These are phyloP conservation scores for Diceros bicornis DNA, from an alignment of 2,797 vertebrate species.

Conservation along the genomic window DNA sequence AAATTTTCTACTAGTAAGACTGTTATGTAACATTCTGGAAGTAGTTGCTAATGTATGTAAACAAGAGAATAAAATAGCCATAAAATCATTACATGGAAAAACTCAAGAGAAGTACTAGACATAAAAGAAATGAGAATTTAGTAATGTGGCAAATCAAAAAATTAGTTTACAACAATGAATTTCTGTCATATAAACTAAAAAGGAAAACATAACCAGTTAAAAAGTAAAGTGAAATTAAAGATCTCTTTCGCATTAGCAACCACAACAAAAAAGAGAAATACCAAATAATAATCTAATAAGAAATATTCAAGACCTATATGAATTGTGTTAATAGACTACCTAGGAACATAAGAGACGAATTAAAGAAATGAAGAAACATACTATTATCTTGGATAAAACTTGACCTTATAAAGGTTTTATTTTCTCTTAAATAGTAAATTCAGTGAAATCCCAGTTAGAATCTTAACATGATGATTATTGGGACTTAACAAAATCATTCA, in stretches of 20 bases:
- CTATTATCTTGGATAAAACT: background rate
- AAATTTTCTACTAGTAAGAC: background rate
- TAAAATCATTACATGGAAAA: constrained; percentile 11
- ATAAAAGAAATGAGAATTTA: constrained; percentile 31
- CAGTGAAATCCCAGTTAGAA: background rate
- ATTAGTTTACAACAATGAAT: background rate
- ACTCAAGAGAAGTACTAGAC: background rate
- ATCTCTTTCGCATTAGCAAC: background rate
- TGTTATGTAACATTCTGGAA: background rate
- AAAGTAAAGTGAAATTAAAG: constrained; percentile 29
- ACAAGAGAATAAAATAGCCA: background rate
- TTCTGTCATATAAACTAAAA: background rate
- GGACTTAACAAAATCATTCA: background rate
- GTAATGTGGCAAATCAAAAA: background rate
- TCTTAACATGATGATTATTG: background rate
- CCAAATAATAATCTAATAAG: background rate
- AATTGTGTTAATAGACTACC: constrained; percentile 25
- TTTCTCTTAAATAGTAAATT: background rate
- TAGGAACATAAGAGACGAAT: constrained; percentile 14
- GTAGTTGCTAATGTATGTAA: background rate
- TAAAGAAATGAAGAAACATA: constrained; percentile 21
- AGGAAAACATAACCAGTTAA: background rate
- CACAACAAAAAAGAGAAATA: background rate
- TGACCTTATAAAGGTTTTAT: background rate
- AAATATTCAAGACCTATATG: background rate